Percentiles rank a stretch among this genome's conserved stretches.
Evolutionary conservation across 2,888 invertebrate genomes (phyloP).

Genomic region (Hymenopus coronatus): DNA sequence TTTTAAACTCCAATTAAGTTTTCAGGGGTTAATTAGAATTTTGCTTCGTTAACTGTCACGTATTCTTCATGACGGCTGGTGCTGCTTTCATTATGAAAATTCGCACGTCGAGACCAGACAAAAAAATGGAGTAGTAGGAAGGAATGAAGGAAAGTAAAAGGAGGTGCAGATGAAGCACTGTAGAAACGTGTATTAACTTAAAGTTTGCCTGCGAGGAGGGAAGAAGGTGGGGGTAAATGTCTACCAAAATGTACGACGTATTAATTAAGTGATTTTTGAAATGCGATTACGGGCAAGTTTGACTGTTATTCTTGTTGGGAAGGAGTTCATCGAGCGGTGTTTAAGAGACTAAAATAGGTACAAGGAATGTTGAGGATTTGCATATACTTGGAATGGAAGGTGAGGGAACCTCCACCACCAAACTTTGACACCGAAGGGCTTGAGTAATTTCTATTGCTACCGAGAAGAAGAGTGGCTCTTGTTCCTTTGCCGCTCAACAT

Average conservation of each 20-base stretch:
- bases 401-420: not conserved
- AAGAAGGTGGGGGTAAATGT: not conserved
- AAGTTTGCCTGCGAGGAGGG: not conserved
- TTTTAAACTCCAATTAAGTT: not conserved
- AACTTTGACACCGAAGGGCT: slow-evolving; percentile 11
- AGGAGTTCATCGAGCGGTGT: not conserved
- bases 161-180: not conserved
- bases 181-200: not conserved
- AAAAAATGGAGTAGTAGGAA: not conserved
- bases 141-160: not conserved
- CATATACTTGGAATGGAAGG: slow-evolving; percentile 4
- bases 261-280: slow-evolving; percentile 28
- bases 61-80: not conserved
- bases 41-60: not conserved
- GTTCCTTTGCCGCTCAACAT: not conserved
- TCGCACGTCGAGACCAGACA: not conserved
- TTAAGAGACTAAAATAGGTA: slow-evolving; percentile 5
- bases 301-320: slow-evolving; percentile 24
- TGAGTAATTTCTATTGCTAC: not conserved
- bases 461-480: not conserved
- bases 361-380: slow-evolving; percentile 5
- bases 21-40: slow-evolving; percentile 13
- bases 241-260: slow-evolving; percentile 8
- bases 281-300: slow-evolving; percentile 10
- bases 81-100: not conserved